Evolutionary conservation across 2,113 vertebrate species (phyloP), one percentile per base, ranked within the genome.

Genomic region (Barbus barbus): DNA sequence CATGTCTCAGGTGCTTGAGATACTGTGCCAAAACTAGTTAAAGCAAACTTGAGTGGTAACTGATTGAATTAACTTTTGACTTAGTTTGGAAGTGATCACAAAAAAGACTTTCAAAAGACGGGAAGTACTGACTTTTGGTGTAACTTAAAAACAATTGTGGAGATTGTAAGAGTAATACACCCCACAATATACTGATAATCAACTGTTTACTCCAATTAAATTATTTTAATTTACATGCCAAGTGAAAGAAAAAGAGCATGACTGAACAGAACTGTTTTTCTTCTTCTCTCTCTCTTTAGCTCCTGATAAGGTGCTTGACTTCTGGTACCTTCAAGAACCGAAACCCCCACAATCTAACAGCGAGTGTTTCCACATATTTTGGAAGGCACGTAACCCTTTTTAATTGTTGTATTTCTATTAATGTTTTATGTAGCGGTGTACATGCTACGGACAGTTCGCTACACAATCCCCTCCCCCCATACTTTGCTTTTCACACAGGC

Each of bases 291-390:
- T 53, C 9, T 20, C 14, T 81, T 16, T 18, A 84, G 80, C 71
- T 73, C 83, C 83, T 51, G 22, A 36, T 2, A 72, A 36, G 13
- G 84, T 82, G 38, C 60, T 93, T 86, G 93, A 95, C 13, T 86
- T 92, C 51, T 95, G 94, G 94, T 92, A 83, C 14, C 38, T 86
- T 18, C 77, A 86, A 44, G 6, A 82, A 13, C 9, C 36, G 11
- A 48, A 82, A 61, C 69, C 78, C 24, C 67, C 38, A 8, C 67
- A 78, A 14, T 51, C 63, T 74, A 78, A 86, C 82, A 85, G 86
- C 58, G 89, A 84, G 75, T 89, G 75, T 56, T 61, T 82, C 33
- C 87, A 20, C 36, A 81, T 92, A 83, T 90, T 89, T 81, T 94
- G 92, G 93, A 93, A 93, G 91, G 93, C 92, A 71, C 11, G 84